Evolutionary conservation across 2,113 vertebrate species (phyloP), one percentile per base, ranked within the genome.

Genomic region (Picathartes gymnocephalus): DNA sequence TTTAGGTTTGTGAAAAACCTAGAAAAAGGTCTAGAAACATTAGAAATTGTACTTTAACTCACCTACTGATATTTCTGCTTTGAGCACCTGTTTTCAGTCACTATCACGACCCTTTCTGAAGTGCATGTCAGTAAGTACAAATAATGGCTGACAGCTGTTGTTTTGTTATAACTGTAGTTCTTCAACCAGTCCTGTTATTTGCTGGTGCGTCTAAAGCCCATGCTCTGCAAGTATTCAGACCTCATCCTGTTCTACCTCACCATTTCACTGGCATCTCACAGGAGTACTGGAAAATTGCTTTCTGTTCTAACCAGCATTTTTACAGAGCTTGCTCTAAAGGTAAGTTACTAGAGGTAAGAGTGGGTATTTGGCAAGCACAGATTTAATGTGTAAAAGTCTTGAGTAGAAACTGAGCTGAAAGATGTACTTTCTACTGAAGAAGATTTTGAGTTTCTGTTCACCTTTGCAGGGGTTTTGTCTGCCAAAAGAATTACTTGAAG

Each of bases 261-360:
- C 3, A 77, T 99, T 85, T 98, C 98, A 20, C 80, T 99, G 96
- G 98, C 98, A 22, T 98, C 98, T 71, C 99, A 99, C 93, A 98
- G 99, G 48, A 98, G 98, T 96, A 99, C 98, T 4, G 99, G 98
- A 8, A 99, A 99, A 61, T 95, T 99, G 74, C 98, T 99, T 51
- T 99, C 98, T 30, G 98, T 99, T 39, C 97, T 99, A 84, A 97
- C 98, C 28, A 98, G 97, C 89, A 89, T 99, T 98, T 99, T 99
- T 94, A 98, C 99, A 2, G 98, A 99, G 90, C 98, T 99, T 5
- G 98, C 98, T 66, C 98, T 98, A 83, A 99, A 99, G 98, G 99
- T 99, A 97, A 92, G 86, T 68, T 39, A 23, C 5, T 51, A 30
- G 25, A 79, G 23, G 19, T 15, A 51, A 62, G 35, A 20, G 25